Evolutionary conservation across 2,113 vertebrate species (phyloP).

Genomic region (Maccullochella peelii): DNA sequence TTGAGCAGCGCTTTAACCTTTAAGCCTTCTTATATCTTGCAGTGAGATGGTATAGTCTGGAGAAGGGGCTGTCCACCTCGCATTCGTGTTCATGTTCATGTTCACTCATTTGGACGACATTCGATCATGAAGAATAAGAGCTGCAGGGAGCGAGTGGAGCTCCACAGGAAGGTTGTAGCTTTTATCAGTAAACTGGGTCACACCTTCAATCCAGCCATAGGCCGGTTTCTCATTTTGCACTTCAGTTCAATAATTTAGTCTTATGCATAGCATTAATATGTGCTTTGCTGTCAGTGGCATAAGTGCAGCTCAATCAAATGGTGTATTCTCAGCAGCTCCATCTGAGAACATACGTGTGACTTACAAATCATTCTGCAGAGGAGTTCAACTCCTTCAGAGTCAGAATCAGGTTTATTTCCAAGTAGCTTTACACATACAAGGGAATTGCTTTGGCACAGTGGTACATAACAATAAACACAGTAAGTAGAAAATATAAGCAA

Average conservation of each 20-base stretch:
- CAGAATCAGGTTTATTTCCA: too few relatives aligned
- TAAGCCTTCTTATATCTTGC: background rate
- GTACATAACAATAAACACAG: too few relatives aligned
- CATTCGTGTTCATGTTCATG: constrained; percentile 25
- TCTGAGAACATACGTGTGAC: background rate
- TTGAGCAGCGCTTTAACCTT: background rate
- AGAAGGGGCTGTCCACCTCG: background rate
- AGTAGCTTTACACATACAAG: too few relatives aligned
- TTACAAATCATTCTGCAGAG: background rate
- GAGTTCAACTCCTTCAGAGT: background rate
- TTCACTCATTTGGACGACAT: constrained; percentile 47
- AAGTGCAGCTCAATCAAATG: background rate
- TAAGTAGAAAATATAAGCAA: too few relatives aligned
- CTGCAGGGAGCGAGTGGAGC: constrained; percentile 36
- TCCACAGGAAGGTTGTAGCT: constrained; percentile 51
- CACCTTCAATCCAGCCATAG: constrained; percentile 31
- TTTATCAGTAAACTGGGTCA: constrained; percentile 67
- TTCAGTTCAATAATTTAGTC: constrained; percentile 46
- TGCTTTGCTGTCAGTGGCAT: background rate
- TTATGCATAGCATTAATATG: constrained; percentile 9
- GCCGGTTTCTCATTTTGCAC: constrained; percentile 1
- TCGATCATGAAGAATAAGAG: constrained; percentile 40
- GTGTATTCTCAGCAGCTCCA: background rate
- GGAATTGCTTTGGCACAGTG: too few relatives aligned
- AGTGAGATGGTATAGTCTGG: background rate